Percentiles rank a stretch among this genome's conserved stretches.
Evolutionary conservation across 2,888 invertebrate genomes (phyloP).

Genomic region (Andricus curvator): DNA sequence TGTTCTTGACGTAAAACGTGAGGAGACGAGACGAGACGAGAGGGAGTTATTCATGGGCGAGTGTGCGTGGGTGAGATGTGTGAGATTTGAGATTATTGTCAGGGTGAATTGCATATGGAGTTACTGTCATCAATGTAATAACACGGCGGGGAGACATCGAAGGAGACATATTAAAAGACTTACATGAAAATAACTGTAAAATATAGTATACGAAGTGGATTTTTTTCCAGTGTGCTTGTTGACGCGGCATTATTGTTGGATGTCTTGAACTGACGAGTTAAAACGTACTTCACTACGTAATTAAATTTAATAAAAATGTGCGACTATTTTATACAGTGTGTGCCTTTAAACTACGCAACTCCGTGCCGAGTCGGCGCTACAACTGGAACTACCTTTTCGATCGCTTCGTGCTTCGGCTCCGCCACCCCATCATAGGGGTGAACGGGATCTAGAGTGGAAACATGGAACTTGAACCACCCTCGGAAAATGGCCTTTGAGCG

Average conservation of each 20-base stretch:
- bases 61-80: not conserved
- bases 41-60: not conserved
- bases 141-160: too few species aligned
- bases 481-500: slow-evolving; percentile 23
- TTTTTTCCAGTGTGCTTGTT: slow-evolving; percentile 71
- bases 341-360: slow-evolving; percentile 76
- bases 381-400: slow-evolving; percentile 67
- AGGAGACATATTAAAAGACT: slow-evolving; percentile 58
- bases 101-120: not conserved
- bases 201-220: slow-evolving; percentile 72
- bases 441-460: slow-evolving; percentile 15
- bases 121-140: not conserved
- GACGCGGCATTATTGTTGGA: slow-evolving; percentile 66
- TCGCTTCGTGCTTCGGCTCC: slow-evolving; percentile 61
- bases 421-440: slow-evolving; percentile 52
- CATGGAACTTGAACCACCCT: slow-evolving; percentile 24
- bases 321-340: slow-evolving; percentile 75
- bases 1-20: slow-evolving; percentile 29
- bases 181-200: slow-evolving; percentile 76
- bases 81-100: not conserved
- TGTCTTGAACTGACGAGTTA: slow-evolving; percentile 43
- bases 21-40: slow-evolving; percentile 7
- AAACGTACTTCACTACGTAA: slow-evolving; percentile 54
- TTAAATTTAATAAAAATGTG: slow-evolving; percentile 69
- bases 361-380: slow-evolving; percentile 77